Evolutionary conservation across 1,140 invertebrate genomes (phyloP).

Genomic region (Pseudachorutes palmiensis): DNA sequence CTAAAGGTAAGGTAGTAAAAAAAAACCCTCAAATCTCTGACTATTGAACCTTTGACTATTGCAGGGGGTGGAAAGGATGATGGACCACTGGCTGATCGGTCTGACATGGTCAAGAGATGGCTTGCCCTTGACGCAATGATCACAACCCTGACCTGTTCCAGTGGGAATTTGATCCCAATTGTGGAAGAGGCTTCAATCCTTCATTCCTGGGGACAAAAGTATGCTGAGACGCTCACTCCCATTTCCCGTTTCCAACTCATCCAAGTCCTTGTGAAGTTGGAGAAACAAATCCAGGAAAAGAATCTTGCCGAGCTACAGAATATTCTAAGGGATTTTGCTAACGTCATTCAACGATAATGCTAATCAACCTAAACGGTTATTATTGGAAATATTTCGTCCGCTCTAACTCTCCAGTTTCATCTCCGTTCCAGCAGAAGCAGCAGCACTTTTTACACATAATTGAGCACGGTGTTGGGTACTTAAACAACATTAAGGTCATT

Average conservation of each 20-base stretch:
- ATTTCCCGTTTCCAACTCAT: constrained; percentile 34
- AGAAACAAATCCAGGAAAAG: constrained; percentile 34
- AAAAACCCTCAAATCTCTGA: neutral
- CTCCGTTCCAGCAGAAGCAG: too few species aligned
- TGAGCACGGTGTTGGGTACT: constrained; percentile 1
- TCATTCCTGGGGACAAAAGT: constrained; percentile 35
- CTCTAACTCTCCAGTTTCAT: too few species aligned
- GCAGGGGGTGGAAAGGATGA: neutral
- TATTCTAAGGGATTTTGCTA: constrained; percentile 35
- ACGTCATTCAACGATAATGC: constrained; percentile 35
- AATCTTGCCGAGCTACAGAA: constrained; percentile 37
- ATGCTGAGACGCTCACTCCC: constrained; percentile 35
- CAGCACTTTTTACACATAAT: neutral
- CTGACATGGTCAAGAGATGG: constrained; percentile 36
- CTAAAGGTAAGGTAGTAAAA: constrained; percentile 17
- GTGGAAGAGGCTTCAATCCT: constrained; percentile 37
- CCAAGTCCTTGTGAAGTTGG: constrained; percentile 32
- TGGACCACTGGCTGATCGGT: constrained; percentile 24
- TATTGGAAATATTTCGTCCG: too few species aligned
- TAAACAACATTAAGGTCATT: neutral
- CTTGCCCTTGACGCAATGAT: constrained; percentile 37
- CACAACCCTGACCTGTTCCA: constrained; percentile 36
- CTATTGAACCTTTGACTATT: neutral
- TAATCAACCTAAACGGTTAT: neutral
- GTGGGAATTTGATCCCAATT: constrained; percentile 38